A percentile compares a stretch with the other conserved stretches of the same genome.
phyloP scores from a whole-genome alignment of 2,113 vertebrate genomes.

The Oryzias celebensis region DNA sequence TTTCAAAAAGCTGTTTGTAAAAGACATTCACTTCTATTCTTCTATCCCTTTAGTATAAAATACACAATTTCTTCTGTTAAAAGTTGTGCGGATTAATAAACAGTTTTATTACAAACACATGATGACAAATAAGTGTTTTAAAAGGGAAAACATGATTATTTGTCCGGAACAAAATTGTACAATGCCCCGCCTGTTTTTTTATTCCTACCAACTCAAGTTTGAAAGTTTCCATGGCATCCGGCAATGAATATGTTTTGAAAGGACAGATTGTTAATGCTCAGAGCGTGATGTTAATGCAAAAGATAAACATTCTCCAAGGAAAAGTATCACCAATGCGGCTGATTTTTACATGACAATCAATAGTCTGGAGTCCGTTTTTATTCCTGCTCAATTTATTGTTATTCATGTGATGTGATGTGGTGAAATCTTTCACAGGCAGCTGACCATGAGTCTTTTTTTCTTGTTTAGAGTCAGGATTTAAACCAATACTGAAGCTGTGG shows the following conservation, averaged over 20 bases:
- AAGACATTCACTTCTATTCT: too few relatives aligned
- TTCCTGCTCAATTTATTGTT: slow-evolving; percentile 73
- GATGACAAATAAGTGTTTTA: too few relatives aligned
- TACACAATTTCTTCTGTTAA: too few relatives aligned
- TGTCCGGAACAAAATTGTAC: too few relatives aligned
- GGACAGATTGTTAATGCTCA: slow-evolving; percentile 55
- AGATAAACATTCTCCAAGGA: slow-evolving; percentile 61
- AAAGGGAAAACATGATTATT: too few relatives aligned
- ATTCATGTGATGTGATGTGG: slow-evolving; percentile 71
- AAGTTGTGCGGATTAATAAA: too few relatives aligned
- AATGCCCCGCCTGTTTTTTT: neutral
- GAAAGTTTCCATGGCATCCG: slow-evolving; percentile 14
- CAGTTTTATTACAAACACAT: too few relatives aligned
- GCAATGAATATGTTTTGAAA: slow-evolving; percentile 39
- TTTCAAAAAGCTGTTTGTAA: too few relatives aligned
- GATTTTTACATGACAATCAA: slow-evolving; percentile 78
- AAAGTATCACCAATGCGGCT: slow-evolving; percentile 30
- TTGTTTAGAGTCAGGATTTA: slow-evolving; percentile 71
- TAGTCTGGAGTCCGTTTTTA: slow-evolving; percentile 44
- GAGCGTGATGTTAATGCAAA: slow-evolving; percentile 59
- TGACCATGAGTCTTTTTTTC: slow-evolving; percentile 55
- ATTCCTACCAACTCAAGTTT: slow-evolving; percentile 8
- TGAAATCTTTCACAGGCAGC: slow-evolving; percentile 70
- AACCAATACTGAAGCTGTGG: slow-evolving; percentile 73
- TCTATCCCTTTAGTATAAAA: too few relatives aligned